phyloP scores from a whole-genome alignment of 2,113 vertebrate genomes.

The Hemichromis elongatus region DNA sequence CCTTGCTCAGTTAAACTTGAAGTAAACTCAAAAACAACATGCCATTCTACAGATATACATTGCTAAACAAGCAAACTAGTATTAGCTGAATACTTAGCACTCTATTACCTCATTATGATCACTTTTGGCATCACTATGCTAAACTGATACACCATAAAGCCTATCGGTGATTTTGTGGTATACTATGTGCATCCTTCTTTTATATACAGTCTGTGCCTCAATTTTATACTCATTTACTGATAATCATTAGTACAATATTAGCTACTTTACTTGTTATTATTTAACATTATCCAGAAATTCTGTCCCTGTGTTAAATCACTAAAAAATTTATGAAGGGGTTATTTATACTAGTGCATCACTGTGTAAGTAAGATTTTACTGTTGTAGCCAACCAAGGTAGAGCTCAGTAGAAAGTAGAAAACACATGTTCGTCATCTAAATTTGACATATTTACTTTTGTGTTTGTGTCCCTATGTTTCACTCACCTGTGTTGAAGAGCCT shows the following conservation, averaged over 20 bases:
- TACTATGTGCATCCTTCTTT: background rate
- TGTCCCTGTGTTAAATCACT: background rate
- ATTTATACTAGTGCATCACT: background rate
- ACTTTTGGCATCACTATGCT: background rate
- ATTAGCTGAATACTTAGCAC: background rate
- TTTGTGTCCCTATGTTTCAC: background rate
- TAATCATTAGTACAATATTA: background rate
- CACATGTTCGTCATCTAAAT: background rate
- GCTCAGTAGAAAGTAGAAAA: background rate
- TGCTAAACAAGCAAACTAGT: background rate
- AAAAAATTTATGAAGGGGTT: background rate
- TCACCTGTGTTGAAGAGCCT: slow-evolving; percentile 78
- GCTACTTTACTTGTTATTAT: background rate
- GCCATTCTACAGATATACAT: background rate
- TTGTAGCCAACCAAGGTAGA: background rate
- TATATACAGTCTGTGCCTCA: background rate
- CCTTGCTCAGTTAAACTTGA: background rate
- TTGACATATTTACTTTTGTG: background rate
- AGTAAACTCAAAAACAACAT: background rate
- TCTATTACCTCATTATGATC: background rate
- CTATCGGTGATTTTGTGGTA: background rate
- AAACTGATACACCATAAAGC: background rate
- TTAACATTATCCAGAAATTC: background rate
- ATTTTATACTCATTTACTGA: background rate
- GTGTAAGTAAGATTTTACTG: background rate